A percentile compares a stretch with the other conserved stretches of the same genome.
These are phyloP conservation scores for Lasioglossum calceatum DNA, from an alignment of 2,888 invertebrate species.

Conservation along the genomic window DNA sequence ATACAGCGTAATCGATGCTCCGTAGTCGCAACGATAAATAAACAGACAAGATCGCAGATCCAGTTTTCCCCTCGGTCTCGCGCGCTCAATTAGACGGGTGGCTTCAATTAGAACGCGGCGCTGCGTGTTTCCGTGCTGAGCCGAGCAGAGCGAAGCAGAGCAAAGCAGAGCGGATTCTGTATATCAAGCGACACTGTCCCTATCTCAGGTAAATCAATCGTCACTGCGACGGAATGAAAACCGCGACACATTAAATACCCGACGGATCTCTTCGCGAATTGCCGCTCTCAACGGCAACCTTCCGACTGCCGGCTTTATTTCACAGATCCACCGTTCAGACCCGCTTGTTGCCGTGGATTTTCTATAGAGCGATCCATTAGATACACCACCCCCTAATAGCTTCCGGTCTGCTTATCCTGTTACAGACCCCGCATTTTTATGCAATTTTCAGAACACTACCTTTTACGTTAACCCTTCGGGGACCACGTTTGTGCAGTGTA, in stretches of 20 bases:
- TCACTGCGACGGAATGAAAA: neutral
- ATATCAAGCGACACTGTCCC: neutral
- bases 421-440: neutral
- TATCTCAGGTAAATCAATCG: conserved; percentile 9
- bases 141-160: neutral
- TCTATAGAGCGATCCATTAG: neutral
- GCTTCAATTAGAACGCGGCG: conserved; percentile 18
- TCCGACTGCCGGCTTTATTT: conserved; percentile 28
- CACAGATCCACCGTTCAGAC: neutral
- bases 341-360: neutral
- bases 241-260: conserved; percentile 11
- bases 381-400: neutral
- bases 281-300: conserved; percentile 38
- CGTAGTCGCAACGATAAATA: conserved; percentile 10
- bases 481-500: neutral
- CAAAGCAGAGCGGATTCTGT: too few species aligned
- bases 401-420: neutral
- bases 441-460: neutral
- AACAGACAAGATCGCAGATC: conserved; percentile 1
- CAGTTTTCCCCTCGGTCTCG: conserved; percentile 13
- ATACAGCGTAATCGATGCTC: conserved; percentile 6
- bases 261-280: conserved; percentile 15
- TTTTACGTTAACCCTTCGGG: neutral
- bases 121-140: conserved; percentile 1
- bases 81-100: conserved; percentile 35